Base-by-base conservation (phyloP, 2,797 vertebrate genomes). In the Aselliscus stoliczkanus region DNA sequence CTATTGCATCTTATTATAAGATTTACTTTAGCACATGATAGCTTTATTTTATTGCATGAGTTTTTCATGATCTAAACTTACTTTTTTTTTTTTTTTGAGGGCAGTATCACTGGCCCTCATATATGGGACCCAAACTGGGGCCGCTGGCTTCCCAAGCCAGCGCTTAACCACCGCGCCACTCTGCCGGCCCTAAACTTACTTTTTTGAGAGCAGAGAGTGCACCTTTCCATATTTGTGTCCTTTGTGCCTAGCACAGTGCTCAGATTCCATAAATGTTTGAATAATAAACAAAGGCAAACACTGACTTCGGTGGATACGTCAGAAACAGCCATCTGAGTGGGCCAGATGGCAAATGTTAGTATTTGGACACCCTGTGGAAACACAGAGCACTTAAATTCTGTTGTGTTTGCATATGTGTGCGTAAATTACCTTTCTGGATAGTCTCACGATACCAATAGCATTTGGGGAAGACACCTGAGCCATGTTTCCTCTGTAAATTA, bases 341-440 rank as follows among this genome's bases (percentile, higher is more conserved):
- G 96, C 97, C 97, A 98, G 97, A 98, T 97, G 98, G 98, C 96
- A 98, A 97, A 94, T 97, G 72, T 96, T 98, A 97, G 90, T 94
- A 95, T 97, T 97, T 90, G 88, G 80, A 97, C 93, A 96, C 96
- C 96, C 97, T 82, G 54, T 96, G 95, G 97, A 97, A 98, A 96
- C 95, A 97, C 96, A 92, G 95, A 98, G 95, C 95, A 67, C 96
- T 97, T 97, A 95, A 97, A 97, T 97, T 98, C 95, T 96, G 84
- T 91, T 88, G 58, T 79, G 52, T 82, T 44, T 93, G 77, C 25
- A 6, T 86, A 42, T 79, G 83, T 87, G 81, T 88, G 70, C 72
- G 65, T 94, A 95, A 97, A 96, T 97, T 95, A 96, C 73, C 82
- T 95, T 85, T 96, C n/a, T 95, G 73, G 64, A 88, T 95, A 79